Conservation (phyloP, 1,140 invertebrate species). For the Campoletis sonorensis region DNA sequence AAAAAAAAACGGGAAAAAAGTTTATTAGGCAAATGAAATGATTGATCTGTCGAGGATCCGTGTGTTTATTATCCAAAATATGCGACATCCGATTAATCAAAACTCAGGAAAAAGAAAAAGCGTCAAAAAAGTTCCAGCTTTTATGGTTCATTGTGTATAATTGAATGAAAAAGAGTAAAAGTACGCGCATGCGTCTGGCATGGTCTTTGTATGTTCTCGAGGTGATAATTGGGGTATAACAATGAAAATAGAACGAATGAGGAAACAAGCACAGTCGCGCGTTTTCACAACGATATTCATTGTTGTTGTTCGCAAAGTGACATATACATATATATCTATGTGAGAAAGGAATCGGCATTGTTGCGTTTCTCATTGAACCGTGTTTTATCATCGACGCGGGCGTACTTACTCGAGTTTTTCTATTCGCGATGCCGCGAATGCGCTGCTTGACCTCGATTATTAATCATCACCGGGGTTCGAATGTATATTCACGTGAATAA, state of each 20-base stretch:
- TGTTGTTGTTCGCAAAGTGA: neutral
- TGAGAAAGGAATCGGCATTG: neutral
- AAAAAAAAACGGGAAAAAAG: neutral
- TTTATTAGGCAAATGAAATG: neutral
- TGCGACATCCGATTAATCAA: neutral
- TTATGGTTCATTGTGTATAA: neutral
- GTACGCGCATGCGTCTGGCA: neutral
- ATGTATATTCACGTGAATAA: no score
- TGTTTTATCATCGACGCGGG: neutral
- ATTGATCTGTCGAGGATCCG: neutral
- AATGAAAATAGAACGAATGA: constrained; percentile 2
- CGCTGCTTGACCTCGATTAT: neutral
- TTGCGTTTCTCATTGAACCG: neutral
- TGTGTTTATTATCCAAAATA: neutral
- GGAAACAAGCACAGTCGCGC: neutral
- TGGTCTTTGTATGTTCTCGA: neutral
- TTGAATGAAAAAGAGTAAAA: neutral
- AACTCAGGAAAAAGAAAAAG: neutral
- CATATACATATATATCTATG: neutral
- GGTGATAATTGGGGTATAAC: neutral
- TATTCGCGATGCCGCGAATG: constrained; percentile 15
- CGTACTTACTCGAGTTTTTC: neutral
- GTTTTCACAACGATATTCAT: constrained; percentile 8
- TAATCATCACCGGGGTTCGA: neutral
- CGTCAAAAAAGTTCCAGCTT: neutral